Base-by-base conservation (phyloP, 2,888 invertebrate genomes). In the Leptura quadrifasciata region DNA sequence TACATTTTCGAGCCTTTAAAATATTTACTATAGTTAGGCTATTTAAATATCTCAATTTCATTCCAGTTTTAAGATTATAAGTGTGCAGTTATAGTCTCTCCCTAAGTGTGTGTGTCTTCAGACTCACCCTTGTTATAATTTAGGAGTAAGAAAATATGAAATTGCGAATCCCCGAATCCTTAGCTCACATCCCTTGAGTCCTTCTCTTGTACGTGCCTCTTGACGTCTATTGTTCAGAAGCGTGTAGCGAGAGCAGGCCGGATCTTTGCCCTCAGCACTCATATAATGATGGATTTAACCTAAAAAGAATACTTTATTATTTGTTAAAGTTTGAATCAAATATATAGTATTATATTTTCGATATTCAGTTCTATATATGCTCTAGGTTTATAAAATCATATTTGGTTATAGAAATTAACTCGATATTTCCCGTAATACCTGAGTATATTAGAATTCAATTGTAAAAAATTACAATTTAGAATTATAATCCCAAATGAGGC, bases 191-290 rank as follows among this genome's bases (percentile, higher is more conserved):
- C 85, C 84, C 83, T 83, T 81, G 82, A 83, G 82, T 81, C 84
- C 85, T 82, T 75, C 80, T 83, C 83, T 85, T 85, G 86, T 88
- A 88, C 88, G 87, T 88, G 88, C 88, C 88, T 89, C 89, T 89
- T 88, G 88, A 89, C 87, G 88, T 88, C 88, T 86, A 89, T 89
- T 89, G 88, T 89, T 88, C 87, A 84, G 86, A 87, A 88, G 88
- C 88, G 88, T 88, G 88, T 87, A 87, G 86, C 84, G 85, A 86
- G 84, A 84, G 85, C 84, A 85, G 84, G 85, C 86, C 87, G 87
- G 87, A 88, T 88, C 87, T 87, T 88, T 86, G 87, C 88, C 88
- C 88, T 88, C 85, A 87, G 88, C 87, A 80, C 83, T 85, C 85
- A 87, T 88, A 88, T 88, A 88, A 89, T 88, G 89, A 89, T 86